These are phyloP conservation scores for Drosophila lacertosa DNA, from an alignment of 1,140 invertebrate genomes.

Conservation along the genomic window DNA sequence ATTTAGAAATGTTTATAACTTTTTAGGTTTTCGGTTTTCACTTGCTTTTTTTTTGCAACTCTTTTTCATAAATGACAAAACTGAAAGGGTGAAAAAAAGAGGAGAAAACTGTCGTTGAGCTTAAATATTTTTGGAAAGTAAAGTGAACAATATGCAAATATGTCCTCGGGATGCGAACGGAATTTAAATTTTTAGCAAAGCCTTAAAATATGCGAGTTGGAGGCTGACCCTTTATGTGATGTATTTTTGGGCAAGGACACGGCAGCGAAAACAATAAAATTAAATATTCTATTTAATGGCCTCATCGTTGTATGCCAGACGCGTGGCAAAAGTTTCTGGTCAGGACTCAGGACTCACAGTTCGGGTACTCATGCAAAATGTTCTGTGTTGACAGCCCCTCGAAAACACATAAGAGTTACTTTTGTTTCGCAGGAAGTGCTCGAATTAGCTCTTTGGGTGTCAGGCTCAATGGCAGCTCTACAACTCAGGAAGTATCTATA, in stretches of 20 bases:
- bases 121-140: conserved; percentile 36
- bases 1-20: conserved; percentile 73
- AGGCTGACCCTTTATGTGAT: conserved; percentile 67
- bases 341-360: neutral
- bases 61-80: conserved; percentile 5
- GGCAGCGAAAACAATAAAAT: conserved; percentile 70
- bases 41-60: neutral
- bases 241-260: conserved; percentile 64
- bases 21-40: conserved; percentile 45
- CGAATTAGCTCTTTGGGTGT: neutral
- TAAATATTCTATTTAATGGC: conserved; percentile 82
- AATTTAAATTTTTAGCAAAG: conserved; percentile 73
- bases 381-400: neutral
- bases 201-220: conserved; percentile 55
- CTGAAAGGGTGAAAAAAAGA: conserved; percentile 27
- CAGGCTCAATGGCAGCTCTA: neutral
- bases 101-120: conserved; percentile 44
- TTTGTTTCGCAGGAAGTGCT: conserved; percentile 3
- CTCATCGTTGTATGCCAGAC: conserved; percentile 64
- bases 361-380: neutral
- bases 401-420: conserved; percentile 31
- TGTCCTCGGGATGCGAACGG: conserved; percentile 63
- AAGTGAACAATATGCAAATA: conserved; percentile 68
- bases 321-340: conserved; percentile 37
- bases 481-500: neutral